phyloP scores from a whole-genome alignment of 2,888 invertebrate genomes.

The Microplitis deprimator region DNA sequence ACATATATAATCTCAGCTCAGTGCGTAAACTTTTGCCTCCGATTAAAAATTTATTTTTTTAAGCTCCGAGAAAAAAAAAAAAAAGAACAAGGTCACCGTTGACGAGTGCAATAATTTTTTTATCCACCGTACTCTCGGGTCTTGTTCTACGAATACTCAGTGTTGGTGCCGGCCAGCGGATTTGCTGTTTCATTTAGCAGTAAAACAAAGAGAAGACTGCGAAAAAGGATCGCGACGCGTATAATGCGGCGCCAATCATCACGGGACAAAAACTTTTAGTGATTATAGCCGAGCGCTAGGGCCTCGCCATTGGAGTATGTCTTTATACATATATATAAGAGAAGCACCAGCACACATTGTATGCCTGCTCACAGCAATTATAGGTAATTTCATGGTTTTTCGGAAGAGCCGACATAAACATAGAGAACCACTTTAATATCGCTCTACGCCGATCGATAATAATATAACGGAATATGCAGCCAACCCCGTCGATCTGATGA shows the following conservation, averaged over 20 bases:
- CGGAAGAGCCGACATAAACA: conserved; percentile 65
- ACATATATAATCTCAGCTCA: neutral
- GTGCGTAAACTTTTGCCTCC: neutral
- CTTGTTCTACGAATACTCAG: no score
- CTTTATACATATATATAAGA: conserved; percentile 10
- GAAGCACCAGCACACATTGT: conserved; percentile 18
- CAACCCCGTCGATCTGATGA: conserved; percentile 48
- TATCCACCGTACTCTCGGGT: no score
- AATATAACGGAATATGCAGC: conserved; percentile 64
- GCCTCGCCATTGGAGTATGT: neutral
- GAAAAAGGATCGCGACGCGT: conserved; percentile 45
- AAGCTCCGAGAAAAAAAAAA: no score
- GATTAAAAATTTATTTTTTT: conserved; percentile 1
- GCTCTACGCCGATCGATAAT: conserved; percentile 66
- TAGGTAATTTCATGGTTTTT: conserved; percentile 68
- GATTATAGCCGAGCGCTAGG: conserved; percentile 46
- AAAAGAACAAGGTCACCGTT: no score
- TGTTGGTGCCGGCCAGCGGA: no score
- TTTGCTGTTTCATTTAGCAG: no score
- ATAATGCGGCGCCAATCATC: conserved; percentile 52
- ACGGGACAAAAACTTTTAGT: conserved; percentile 41
- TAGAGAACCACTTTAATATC: conserved; percentile 68
- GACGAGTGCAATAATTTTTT: no score
- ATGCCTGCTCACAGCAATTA: conserved; percentile 58
- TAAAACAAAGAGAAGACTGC: conserved; percentile 33